Evolutionary conservation across 2,888 invertebrate species (phyloP).

Genomic region (Sinelater perroti): DNA sequence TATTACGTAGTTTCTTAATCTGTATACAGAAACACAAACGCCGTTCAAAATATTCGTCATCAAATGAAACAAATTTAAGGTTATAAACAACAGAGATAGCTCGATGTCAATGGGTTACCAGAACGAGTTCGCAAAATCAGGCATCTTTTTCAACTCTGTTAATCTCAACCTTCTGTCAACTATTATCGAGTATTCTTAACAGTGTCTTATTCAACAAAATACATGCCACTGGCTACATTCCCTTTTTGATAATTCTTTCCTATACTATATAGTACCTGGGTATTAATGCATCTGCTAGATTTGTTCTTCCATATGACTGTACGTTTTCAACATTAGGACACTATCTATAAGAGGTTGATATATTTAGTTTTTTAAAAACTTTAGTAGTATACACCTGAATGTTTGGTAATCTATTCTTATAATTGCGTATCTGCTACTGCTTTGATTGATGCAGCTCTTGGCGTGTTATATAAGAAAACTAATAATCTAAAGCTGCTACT

Average conservation of each 20-base stretch:
- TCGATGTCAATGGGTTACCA: conserved; percentile 96
- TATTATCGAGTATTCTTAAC: conserved; percentile 85
- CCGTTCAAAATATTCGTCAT: too few relatives aligned
- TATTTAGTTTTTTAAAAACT: conserved; percentile 97
- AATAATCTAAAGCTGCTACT: conserved; percentile 95
- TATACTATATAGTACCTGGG: conserved; percentile 73
- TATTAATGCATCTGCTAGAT: conserved; percentile 93
- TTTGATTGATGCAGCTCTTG: conserved; percentile 91
- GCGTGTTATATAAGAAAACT: conserved; percentile 98
- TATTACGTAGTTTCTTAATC: too few relatives aligned
- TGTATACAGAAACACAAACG: too few relatives aligned
- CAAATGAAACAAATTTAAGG: conserved; percentile 92
- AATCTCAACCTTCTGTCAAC: conserved; percentile 79
- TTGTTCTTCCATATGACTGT: conserved; percentile 96
- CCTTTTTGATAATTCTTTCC: conserved; percentile 89
- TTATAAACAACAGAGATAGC: conserved; percentile 92
- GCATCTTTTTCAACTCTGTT: conserved; percentile 77
- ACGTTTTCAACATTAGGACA: conserved; percentile 96
- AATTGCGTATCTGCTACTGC: conserved; percentile 84
- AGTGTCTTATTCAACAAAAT: conserved; percentile 93
- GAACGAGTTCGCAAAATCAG: conserved; percentile 96
- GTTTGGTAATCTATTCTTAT: conserved; percentile 99
- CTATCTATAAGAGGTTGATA: conserved; percentile 93
- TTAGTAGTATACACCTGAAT: conserved; percentile 94
- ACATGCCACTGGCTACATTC: conserved; percentile 97